Conservation (phyloP, 2,888 invertebrate genomes). For the Gymnocheta viridis region DNA sequence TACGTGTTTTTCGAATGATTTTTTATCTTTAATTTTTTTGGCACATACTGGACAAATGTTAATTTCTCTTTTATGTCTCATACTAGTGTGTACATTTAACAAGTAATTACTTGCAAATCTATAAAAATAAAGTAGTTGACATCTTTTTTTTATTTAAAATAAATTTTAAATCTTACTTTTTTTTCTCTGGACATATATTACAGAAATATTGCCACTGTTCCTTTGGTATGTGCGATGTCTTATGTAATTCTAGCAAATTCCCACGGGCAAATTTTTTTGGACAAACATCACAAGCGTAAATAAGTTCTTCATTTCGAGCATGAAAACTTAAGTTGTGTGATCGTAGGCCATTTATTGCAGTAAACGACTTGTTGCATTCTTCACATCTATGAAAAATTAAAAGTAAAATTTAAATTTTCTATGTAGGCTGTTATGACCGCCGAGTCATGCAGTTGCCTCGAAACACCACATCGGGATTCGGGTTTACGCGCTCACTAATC, state of each 20-base stretch:
- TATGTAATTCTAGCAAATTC: slow-evolving; percentile 78
- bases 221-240: slow-evolving; percentile 77
- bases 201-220: slow-evolving; percentile 77
- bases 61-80: slow-evolving; percentile 76
- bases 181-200: slow-evolving; percentile 73
- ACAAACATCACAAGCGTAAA: slow-evolving; percentile 79
- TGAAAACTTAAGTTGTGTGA: slow-evolving; percentile 79
- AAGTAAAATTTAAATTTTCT: too few relatives aligned
- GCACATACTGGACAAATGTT: slow-evolving; percentile 81
- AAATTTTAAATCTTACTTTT: slow-evolving; percentile 29
- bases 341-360: slow-evolving; percentile 78
- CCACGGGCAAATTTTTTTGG: slow-evolving; percentile 79
- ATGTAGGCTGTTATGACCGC: too few relatives aligned
- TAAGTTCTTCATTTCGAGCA: slow-evolving; percentile 78
- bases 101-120: slow-evolving; percentile 78
- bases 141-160: neutral
- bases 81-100: slow-evolving; percentile 76
- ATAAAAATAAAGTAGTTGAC: neutral
- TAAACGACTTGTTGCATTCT: slow-evolving; percentile 79
- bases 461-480: too few relatives aligned
- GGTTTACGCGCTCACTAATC: too few relatives aligned
- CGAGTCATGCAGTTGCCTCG: too few relatives aligned
- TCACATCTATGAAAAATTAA: slow-evolving; percentile 74
- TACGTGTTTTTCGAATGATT: slow-evolving; percentile 79
- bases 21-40: slow-evolving; percentile 79